phyloP scores from a whole-genome alignment of 2,797 vertebrate genomes.

The Danio tinwini region DNA sequence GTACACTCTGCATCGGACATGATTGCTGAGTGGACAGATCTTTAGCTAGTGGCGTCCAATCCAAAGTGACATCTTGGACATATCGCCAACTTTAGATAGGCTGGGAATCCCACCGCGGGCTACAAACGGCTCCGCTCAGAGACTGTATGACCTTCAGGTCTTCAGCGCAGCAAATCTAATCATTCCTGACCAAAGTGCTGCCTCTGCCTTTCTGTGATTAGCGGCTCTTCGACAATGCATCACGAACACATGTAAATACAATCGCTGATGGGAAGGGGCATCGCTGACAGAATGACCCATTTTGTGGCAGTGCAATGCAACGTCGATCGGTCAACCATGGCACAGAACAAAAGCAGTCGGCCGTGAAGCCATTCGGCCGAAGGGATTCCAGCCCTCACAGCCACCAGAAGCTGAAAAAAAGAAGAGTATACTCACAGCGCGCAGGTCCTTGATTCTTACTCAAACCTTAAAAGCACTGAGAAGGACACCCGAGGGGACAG shows the following conservation, averaged over 20 bases:
- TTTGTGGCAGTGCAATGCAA: constrained; percentile 30
- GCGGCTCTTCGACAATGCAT: constrained; percentile 60
- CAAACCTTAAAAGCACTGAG: constrained; percentile 51
- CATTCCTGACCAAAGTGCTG: constrained; percentile 78
- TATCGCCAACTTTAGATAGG: constrained; percentile 45
- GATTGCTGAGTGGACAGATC: constrained; percentile 56
- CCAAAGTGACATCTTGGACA: constrained; percentile 46
- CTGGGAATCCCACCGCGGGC: constrained; percentile 47
- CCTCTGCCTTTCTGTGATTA: constrained; percentile 69
- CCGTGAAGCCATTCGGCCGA: constrained; percentile 43
- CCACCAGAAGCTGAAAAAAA: constrained; percentile 52
- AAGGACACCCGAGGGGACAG: constrained; percentile 44
- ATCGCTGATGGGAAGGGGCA: constrained; percentile 33
- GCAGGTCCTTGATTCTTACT: constrained; percentile 39
- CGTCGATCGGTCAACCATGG: constrained; percentile 48
- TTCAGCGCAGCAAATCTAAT: constrained; percentile 72
- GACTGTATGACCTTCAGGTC: constrained; percentile 70
- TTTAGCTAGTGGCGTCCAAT: constrained; percentile 34
- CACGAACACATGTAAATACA: constrained; percentile 48
- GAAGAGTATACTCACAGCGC: constrained; percentile 29
- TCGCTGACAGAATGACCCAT: constrained; percentile 59
- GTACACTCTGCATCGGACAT: constrained; percentile 19
- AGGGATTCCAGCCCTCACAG: constrained; percentile 43
- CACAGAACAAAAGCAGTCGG: constrained; percentile 46
- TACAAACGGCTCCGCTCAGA: constrained; percentile 24